phyloP scores from a whole-genome alignment of 1,140 invertebrate species.

The Bombus sylvicola region DNA sequence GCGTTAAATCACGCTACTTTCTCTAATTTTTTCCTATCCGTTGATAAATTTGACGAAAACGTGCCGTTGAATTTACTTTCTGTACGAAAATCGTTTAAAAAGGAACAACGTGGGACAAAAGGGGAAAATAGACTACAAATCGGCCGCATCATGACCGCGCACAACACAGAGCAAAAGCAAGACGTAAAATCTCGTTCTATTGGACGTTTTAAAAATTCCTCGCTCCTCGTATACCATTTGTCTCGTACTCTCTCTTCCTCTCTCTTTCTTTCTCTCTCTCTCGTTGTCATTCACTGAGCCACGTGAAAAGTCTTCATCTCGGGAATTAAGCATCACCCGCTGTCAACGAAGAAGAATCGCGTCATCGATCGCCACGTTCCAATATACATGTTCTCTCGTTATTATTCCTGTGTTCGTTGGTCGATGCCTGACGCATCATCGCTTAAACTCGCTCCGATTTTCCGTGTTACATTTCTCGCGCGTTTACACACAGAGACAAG shows the following conservation, averaged over 20 bases:
- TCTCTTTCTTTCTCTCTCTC: background rate
- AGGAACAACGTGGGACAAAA: too few relatives aligned
- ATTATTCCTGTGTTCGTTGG: constrained; percentile 6
- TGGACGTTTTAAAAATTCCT: background rate
- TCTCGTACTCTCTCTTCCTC: background rate
- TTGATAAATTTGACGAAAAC: background rate
- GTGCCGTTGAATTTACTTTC: background rate
- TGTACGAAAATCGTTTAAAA: background rate
- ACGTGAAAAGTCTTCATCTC: background rate
- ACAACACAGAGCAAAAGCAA: background rate
- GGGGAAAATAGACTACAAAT: background rate
- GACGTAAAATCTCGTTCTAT: background rate
- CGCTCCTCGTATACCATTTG: background rate
- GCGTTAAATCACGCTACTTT: background rate
- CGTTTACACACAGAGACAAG: constrained; percentile 36
- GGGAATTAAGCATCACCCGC: constrained; percentile 1
- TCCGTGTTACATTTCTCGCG: constrained; percentile 23
- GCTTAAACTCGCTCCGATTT: constrained; percentile 59
- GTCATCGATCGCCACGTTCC: constrained; percentile 11
- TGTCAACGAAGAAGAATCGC: constrained; percentile 17
- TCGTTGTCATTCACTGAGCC: background rate
- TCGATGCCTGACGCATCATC: background rate
- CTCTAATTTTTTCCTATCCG: background rate
- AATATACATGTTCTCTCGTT: background rate
- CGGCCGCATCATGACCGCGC: background rate